Conservation (phyloP, 2,797 vertebrate species). For the Manis javanica region DNA sequence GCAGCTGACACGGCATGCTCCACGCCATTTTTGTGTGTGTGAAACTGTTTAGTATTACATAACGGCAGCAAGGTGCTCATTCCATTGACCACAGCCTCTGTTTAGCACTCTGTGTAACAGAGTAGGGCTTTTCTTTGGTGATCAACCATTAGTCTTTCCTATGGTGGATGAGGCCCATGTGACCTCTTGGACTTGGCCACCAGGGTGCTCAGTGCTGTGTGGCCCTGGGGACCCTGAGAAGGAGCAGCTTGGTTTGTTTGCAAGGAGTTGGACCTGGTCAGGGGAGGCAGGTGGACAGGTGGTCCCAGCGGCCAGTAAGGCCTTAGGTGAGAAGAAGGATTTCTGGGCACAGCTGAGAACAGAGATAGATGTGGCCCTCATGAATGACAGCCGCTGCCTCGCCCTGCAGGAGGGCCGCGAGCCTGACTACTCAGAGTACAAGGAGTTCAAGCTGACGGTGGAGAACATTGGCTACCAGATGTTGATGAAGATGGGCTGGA, state of each 20-base stretch:
- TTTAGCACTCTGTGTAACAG: not conserved
- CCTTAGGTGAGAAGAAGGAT: too few species aligned
- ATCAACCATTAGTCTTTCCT: not conserved
- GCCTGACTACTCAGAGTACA: conserved; percentile 98
- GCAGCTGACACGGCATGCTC: fast-evolving
- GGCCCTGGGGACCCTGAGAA: not conserved
- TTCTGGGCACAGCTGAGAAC: too few species aligned
- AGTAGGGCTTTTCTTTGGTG: not conserved
- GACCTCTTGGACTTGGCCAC: not conserved
- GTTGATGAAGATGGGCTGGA: conserved; percentile 99
- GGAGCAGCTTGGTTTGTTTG: not conserved
- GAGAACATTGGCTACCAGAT: conserved; percentile 99
- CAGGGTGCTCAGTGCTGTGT: not conserved
- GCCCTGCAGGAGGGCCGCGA: conserved; percentile 94
- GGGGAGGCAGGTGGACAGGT: not conserved
- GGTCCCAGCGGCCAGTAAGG: not conserved
- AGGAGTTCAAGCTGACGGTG: conserved; percentile 98
- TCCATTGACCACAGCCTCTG: not conserved
- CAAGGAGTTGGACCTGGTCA: not conserved
- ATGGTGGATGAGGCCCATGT: not conserved
- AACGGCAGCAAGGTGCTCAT: not conserved
- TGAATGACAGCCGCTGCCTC: not conserved
- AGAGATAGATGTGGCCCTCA: not conserved
- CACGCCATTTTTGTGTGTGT: not conserved
- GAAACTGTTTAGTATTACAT: not conserved